A percentile compares a stretch with the other conserved stretches of the same genome.
phyloP scores from a whole-genome alignment of 2,113 vertebrate genomes.

The Bos javanicus region DNA sequence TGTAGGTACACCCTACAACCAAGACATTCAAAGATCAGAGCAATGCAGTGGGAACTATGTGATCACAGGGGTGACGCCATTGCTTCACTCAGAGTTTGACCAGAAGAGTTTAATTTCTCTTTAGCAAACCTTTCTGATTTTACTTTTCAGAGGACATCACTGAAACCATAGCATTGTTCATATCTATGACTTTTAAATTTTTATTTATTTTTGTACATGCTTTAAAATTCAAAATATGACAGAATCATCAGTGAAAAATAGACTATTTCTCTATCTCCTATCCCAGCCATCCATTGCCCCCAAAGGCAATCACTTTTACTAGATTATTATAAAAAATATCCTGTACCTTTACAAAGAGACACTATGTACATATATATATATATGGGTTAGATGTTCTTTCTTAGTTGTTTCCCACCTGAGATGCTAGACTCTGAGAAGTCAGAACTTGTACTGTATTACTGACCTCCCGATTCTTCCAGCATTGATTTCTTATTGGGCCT shows the following conservation, averaged over 20 bases:
- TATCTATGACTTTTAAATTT: not conserved
- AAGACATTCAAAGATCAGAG: not conserved
- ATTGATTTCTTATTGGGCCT: not conserved
- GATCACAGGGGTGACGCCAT: not conserved
- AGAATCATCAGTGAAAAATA: not conserved
- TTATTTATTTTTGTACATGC: not conserved
- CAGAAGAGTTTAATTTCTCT: not conserved
- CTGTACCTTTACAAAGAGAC: not conserved
- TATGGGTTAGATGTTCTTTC: not conserved
- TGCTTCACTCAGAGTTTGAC: not conserved
- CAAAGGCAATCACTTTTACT: not conserved
- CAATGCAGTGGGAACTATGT: not conserved
- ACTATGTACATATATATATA: not conserved
- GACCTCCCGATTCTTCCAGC: not conserved
- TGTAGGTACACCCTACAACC: not conserved
- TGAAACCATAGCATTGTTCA: not conserved
- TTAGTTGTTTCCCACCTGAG: not conserved
- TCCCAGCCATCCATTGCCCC: not conserved
- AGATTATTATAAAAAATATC: not conserved
- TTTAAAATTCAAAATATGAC: slow-evolving; percentile 6
- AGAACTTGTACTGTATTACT: not conserved
- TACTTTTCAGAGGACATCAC: not conserved
- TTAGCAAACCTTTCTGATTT: not conserved
- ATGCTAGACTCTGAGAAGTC: not conserved
- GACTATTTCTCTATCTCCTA: not conserved